These are phyloP conservation scores for Periophthalmus modestus DNA, from an alignment of 2,113 vertebrate genomes.

Conservation along the genomic window DNA sequence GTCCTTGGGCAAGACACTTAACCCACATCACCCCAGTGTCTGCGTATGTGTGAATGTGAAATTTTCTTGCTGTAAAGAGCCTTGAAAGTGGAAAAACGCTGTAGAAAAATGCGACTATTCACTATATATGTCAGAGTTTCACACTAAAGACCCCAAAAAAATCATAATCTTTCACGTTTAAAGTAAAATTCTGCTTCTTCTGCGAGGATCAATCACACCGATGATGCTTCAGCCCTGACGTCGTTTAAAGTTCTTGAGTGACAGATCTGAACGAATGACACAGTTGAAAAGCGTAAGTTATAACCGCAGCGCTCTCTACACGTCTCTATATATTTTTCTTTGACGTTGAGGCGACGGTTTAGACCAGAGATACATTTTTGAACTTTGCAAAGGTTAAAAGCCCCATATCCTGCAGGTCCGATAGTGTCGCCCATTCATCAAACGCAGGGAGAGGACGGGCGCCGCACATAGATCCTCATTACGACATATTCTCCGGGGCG, in stretches of 20 bases:
- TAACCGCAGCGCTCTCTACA: no score
- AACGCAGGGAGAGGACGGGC: not conserved
- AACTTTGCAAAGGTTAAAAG: not conserved
- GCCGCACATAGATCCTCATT: not conserved
- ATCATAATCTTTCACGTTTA: no score
- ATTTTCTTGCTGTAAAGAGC: no score
- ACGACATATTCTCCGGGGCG: not conserved
- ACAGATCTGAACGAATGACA: conserved; percentile 10
- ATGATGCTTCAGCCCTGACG: not conserved
- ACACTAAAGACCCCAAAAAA: no score
- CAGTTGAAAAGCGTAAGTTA: conserved; percentile 10
- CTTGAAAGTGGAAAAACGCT: no score
- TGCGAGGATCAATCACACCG: no score
- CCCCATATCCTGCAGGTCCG: not conserved
- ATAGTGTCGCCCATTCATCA: not conserved
- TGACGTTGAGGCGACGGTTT: not conserved
- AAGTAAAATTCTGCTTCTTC: no score
- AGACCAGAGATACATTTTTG: not conserved
- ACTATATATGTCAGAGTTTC: no score
- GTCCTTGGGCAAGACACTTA: no score
- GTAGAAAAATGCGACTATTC: no score
- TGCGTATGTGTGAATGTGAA: no score
- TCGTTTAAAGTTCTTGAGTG: not conserved
- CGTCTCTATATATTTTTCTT: conserved; percentile 9
- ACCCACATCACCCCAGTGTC: no score